A percentile compares a stretch with the other conserved stretches of the same genome.
phyloP scores from a whole-genome alignment of 2,113 vertebrate species.

The Todiramphus saurophagus region DNA sequence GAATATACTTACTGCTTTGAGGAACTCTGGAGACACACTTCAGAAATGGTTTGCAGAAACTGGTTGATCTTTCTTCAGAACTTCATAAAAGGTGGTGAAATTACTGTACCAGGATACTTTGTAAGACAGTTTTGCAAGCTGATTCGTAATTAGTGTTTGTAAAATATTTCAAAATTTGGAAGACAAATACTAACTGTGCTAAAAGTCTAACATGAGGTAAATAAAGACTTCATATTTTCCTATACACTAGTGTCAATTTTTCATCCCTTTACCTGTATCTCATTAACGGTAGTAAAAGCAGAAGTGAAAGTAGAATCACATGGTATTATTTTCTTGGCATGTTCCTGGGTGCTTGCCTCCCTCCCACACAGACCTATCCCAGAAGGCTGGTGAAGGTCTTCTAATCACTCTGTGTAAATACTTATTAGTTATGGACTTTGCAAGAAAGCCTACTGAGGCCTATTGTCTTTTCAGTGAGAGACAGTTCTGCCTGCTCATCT shows the following conservation, averaged over 20 bases:
- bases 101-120: neutral
- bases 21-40: neutral
- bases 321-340: neutral
- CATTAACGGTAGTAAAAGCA: neutral
- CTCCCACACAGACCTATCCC: neutral
- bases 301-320: neutral
- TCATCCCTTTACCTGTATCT: neutral
- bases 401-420: conserved; percentile 4
- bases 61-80: neutral
- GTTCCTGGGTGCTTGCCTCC: neutral
- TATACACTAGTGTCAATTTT: neutral
- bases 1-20: neutral
- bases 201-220: neutral
- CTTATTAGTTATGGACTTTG: conserved; percentile 40
- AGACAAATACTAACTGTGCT: neutral
- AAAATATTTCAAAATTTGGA: neutral
- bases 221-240: neutral
- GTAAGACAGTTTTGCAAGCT: neutral
- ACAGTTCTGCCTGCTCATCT: conserved; percentile 63
- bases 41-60: neutral
- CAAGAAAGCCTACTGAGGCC: conserved; percentile 23
- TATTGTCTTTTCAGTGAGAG: conserved; percentile 38
- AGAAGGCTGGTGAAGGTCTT: neutral
- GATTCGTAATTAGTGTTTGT: neutral
- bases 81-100: neutral